These are phyloP conservation scores for Caenorhabditis elegans DNA, from an alignment of 1,140 invertebrate genomes.

Conservation along the genomic window DNA sequence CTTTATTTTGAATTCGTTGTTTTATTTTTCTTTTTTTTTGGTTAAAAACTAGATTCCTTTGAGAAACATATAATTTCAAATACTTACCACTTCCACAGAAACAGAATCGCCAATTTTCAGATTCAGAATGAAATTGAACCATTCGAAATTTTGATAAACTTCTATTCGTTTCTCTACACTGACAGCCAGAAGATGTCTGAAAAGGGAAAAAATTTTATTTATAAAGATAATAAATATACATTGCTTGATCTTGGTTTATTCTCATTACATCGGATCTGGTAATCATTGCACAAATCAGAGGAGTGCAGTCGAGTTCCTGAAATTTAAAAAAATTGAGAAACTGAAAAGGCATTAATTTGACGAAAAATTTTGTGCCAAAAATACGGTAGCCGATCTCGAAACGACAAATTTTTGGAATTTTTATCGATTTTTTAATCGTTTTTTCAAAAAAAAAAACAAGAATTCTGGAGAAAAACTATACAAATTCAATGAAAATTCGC, in stretches of 20 bases:
- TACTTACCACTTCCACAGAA: neutral
- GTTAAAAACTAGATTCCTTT: neutral
- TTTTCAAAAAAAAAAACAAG: too few relatives aligned
- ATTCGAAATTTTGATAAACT: neutral
- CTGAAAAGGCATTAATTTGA: too few relatives aligned
- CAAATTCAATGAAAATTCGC: too few relatives aligned
- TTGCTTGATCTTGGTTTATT: constrained; percentile 16
- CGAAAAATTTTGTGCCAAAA: too few relatives aligned
- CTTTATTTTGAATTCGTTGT: neutral
- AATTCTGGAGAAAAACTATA: too few relatives aligned
- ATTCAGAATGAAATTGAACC: constrained; percentile 3
- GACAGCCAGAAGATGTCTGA: constrained; percentile 14
- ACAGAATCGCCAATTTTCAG: constrained; percentile 3
- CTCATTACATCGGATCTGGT: neutral
- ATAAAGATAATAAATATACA: neutral
- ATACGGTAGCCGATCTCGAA: too few relatives aligned
- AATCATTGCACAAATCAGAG: neutral
- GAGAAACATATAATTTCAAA: neutral
- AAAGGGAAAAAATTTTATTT: neutral
- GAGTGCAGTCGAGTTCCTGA: constrained; percentile 1
- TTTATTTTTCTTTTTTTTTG: neutral
- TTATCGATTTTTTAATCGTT: neutral
- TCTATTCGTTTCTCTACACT: neutral
- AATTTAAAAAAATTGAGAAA: too few relatives aligned
- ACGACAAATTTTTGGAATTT: too few relatives aligned